phyloP scores from a whole-genome alignment of 2,888 invertebrate genomes.

The Phorcus lineatus region DNA sequence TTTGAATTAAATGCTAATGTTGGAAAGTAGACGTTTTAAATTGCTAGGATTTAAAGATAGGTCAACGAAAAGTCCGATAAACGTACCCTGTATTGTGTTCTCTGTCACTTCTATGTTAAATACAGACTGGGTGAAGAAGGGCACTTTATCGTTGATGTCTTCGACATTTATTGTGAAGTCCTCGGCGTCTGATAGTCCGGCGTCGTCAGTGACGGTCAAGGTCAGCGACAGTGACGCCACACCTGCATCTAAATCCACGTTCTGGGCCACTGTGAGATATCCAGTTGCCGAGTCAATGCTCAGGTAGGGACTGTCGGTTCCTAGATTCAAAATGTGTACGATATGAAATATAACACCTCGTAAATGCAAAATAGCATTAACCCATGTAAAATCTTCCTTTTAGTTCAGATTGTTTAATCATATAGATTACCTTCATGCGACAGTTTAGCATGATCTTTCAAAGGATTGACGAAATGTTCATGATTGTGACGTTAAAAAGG shows the following conservation, averaged over 20 bases:
- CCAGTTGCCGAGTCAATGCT: not conserved
- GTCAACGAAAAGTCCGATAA: no score
- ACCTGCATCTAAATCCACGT: not conserved
- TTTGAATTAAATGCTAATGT: no score
- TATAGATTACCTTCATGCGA: no score
- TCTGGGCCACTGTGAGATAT: not conserved
- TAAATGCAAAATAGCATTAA: no score
- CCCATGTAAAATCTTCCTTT: no score
- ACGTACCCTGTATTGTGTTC: not conserved
- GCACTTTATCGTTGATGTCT: slow-evolving; percentile 13
- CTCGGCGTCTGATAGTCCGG: not conserved
- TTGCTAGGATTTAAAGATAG: no score
- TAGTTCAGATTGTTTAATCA: no score
- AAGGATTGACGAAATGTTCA: no score
- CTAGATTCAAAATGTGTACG: not conserved
- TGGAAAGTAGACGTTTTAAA: no score
- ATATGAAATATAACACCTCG: no score
- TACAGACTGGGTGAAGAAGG: not conserved
- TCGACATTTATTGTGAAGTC: not conserved
- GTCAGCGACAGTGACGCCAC: not conserved
- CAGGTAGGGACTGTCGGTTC: not conserved
- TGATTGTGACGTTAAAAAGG: no score
- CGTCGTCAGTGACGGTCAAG: slow-evolving; percentile 9
- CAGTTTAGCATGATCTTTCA: no score
- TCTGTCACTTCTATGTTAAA: not conserved